Base-by-base conservation (phyloP, 2,888 invertebrate genomes). In the Andrena fulva region DNA sequence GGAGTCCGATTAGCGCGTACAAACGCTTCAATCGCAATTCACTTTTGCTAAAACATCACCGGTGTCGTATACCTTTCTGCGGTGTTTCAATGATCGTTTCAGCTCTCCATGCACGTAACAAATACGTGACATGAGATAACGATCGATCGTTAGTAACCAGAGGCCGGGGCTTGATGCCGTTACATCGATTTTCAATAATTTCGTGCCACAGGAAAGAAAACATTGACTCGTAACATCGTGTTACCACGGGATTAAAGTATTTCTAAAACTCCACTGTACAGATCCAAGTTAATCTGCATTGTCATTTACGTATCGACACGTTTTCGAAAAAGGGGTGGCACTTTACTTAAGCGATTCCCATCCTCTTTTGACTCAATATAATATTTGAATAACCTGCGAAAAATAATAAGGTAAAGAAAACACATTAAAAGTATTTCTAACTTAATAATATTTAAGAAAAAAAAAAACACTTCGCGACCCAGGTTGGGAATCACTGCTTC, bases 141-240 rank as follows among this genome's bases (percentile, higher is more conserved):
- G 35, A 33, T 59, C 59, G 79, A 73, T 69, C 68, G 60, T 79
- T 72, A 72, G 62, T 20, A 59, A 20, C 12, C 59, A 16, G 66
- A 29, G 71, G 42, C 50, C 69, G 54, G 62, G 66, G 80, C 80
- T 54, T 59, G 73, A 69, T 60, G 35, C 80, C 42, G 69, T 80
- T 59, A 60, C 59, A 81, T 81, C 81, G 80, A 74, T 80, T 74
- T 54, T 69, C 80, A 70, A 79, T 81, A 81, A 69, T 79, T 70
- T 27, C 52, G 27, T 52, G 50, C 29, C 29, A 16, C 7, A 20
- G 27, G 16, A n/a, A 60, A 20, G 35, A n/a, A 59, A 68, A 66
- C 48, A 67, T 42, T 16, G 12, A 74, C 20, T 31, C 20, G 50
- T 7, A 16, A 56, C 33, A 6, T 48, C 33, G 54, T 8, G 42